Conservation (phyloP, 2,888 invertebrate species). For the Euzophera pinguis region DNA sequence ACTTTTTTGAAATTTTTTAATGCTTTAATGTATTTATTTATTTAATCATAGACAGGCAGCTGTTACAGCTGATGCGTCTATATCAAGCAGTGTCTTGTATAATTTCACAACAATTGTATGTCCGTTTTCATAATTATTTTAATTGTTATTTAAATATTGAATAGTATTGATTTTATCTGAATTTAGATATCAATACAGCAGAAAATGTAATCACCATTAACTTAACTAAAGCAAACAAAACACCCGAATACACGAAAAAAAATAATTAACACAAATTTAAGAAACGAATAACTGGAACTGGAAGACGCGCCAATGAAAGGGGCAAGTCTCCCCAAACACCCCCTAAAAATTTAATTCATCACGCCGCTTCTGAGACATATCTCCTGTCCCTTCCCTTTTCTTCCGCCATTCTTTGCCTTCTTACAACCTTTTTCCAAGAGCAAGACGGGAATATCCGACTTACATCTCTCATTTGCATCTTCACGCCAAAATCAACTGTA, state of each 20-base stretch:
- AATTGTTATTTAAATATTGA: no score
- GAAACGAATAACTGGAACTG: constrained; percentile 64
- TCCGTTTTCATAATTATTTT: no score
- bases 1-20: no score
- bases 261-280: constrained; percentile 71
- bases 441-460: constrained; percentile 45
- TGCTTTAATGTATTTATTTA: no score
- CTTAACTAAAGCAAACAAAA: no score
- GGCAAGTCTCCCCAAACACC: constrained; percentile 62
- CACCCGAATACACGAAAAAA: constrained; percentile 32
- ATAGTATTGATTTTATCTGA: no score
- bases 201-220: no score
- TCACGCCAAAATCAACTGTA: constrained; percentile 29
- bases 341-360: constrained; percentile 80
- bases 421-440: constrained; percentile 74
- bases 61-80: no score
- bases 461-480: constrained; percentile 35
- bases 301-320: constrained; percentile 70
- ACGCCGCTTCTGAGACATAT: constrained; percentile 72
- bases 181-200: no score
- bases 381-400: constrained; percentile 75
- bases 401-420: constrained; percentile 77
- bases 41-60: no score
- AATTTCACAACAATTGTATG: no score
- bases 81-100: no score